Conservation (phyloP, 2,888 invertebrate species). For the Yponomeuta malinellus region DNA sequence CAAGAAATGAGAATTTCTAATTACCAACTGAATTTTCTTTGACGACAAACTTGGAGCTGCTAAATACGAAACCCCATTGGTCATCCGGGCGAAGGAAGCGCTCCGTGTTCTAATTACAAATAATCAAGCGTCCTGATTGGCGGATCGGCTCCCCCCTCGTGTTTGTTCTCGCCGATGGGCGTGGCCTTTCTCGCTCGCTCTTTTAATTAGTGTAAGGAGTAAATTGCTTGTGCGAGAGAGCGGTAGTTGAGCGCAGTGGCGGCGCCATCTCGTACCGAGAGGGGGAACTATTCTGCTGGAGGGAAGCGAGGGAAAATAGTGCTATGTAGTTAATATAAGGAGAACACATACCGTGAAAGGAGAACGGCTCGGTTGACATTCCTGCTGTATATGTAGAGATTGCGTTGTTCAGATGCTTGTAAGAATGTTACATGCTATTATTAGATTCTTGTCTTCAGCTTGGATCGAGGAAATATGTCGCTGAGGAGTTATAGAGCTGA, state of each 20-base stretch:
- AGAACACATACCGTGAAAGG: conserved; percentile 70
- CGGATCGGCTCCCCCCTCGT: conserved; percentile 59
- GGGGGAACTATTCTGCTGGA: conserved; percentile 53
- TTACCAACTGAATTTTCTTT: conserved; percentile 44
- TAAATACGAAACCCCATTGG: conserved; percentile 68
- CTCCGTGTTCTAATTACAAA: conserved; percentile 73
- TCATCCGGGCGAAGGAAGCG: conserved; percentile 65
- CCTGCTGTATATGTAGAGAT: conserved; percentile 30
- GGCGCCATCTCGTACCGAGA: conserved; percentile 72
- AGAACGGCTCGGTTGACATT: conserved; percentile 67
- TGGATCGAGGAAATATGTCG: not conserved
- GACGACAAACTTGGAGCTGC: conserved; percentile 44
- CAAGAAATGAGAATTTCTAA: conserved; percentile 21
- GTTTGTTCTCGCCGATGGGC: conserved; percentile 70
- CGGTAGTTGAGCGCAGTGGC: conserved; percentile 48
- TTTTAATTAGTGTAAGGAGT: conserved; percentile 77
- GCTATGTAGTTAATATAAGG: conserved; percentile 69
- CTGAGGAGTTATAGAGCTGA: no score
- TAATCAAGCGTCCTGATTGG: conserved; percentile 73
- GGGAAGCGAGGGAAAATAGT: conserved; percentile 57
- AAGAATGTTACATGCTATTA: conserved; percentile 28
- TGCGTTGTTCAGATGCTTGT: conserved; percentile 48
- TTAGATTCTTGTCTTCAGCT: not conserved
- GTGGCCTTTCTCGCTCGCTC: conserved; percentile 68
- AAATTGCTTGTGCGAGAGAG: conserved; percentile 73